These are phyloP conservation scores for Cotesia typhae DNA, from an alignment of 1,140 invertebrate species.

Conservation along the genomic window DNA sequence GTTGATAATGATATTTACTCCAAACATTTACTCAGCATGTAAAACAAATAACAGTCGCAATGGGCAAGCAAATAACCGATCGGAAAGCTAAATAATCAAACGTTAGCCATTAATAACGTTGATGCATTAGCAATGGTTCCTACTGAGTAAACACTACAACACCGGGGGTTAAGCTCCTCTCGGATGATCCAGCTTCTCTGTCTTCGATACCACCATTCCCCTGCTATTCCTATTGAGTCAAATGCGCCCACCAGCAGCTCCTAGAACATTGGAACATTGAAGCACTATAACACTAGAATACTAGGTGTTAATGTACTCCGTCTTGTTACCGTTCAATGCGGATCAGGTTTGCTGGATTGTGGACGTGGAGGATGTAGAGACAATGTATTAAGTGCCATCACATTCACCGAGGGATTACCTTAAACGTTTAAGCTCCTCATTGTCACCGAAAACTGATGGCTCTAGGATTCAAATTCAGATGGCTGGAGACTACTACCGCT, in stretches of 20 bases:
- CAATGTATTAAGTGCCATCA: slow-evolving; percentile 45
- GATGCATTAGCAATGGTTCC: slow-evolving; percentile 27
- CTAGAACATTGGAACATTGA: slow-evolving; percentile 11
- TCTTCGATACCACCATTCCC: background rate
- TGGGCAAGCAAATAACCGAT: background rate
- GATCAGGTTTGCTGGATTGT: slow-evolving; percentile 6
- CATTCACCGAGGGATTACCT: slow-evolving; percentile 60
- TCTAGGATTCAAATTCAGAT: slow-evolving; percentile 36
- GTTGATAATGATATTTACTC: background rate
- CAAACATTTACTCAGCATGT: background rate
- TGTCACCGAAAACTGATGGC: slow-evolving; percentile 55
- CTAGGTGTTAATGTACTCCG: too few relatives aligned
- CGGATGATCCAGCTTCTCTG: background rate
- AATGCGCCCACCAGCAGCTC: too few relatives aligned
- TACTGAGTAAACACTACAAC: slow-evolving; percentile 4
- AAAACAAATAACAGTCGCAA: background rate
- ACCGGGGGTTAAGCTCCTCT: too few relatives aligned
- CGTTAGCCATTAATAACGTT: slow-evolving; percentile 15
- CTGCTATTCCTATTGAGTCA: too few relatives aligned
- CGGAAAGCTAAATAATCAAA: slow-evolving; percentile 22
- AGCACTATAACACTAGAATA: too few relatives aligned
- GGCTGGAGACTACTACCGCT: background rate
- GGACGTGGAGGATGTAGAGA: slow-evolving; percentile 32
- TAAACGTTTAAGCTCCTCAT: slow-evolving; percentile 56
- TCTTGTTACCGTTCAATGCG: background rate